Base-by-base conservation (phyloP, 2,888 invertebrate species). In the Masnerella sp. region DNA sequence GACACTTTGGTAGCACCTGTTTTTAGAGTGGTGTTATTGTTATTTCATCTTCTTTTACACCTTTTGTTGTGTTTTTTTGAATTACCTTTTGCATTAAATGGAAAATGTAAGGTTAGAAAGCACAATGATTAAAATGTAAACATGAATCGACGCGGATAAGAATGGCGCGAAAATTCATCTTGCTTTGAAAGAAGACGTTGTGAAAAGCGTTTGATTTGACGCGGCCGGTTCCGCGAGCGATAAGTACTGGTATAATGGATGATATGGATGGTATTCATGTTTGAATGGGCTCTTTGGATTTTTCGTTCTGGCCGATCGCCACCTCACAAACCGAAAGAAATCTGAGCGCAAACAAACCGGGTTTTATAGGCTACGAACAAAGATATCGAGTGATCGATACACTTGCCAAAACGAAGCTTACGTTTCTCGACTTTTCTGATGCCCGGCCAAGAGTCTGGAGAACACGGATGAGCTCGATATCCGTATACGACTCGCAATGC, bases 311-410 rank as follows among this genome's bases (percentile, higher is more conserved):
- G 84, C 84, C 75, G 49, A n/a, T 78, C 76, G 83, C 84, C 84
- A 83, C 80, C 72, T 78, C 68, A 32, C 71, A 64, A 62, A 52
- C 64, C 69, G 69, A 77, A 77, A 69, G 78, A 75, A 80, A 80
- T 78, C 78, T 77, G 75, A 74, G 77, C 74, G 78, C 79, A 80
- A 84, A 82, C 82, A 83, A 80, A 79, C 79, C 64, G 65, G 54
- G 64, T 74, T 69, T 62, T 74, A 74, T 74, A 78, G 76, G 79
- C 74, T 59, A 76, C 72, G 77, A 73, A 75, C 72, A 70, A 72
- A 76, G 80, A 79, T 81, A 82, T 80, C 74, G 79, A 80, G 78
- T 84, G 84, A 84, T 84, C 82, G 84, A 84, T 84, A 81, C 79
- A 84, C 80, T 83, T 81, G 80, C 81, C 80, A 71, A 79, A 79